Conservation (phyloP, 2,888 invertebrate species). For the Drepanosiphum platanoidis region DNA sequence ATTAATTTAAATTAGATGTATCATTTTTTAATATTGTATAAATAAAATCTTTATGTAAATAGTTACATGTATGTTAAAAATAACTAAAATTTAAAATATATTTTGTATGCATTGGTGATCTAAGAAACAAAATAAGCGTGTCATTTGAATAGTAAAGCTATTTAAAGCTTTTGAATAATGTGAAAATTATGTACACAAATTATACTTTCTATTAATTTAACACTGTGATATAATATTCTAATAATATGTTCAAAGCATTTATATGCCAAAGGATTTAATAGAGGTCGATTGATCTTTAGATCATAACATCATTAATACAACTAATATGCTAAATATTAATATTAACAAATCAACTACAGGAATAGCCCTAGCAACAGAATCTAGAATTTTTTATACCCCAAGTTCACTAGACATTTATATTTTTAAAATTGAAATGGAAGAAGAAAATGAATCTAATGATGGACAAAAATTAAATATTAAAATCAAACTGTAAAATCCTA, state of each 20-base stretch:
- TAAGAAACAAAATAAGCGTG: neutral
- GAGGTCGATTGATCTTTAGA: neutral
- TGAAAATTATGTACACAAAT: neutral
- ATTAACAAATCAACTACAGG: too few species aligned
- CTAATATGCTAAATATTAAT: too few species aligned
- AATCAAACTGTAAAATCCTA: too few species aligned
- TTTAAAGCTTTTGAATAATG: neutral
- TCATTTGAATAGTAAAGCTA: neutral
- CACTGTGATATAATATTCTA: neutral
- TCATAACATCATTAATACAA: neutral
- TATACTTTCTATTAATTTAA: neutral
- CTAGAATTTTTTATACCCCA: too few species aligned
- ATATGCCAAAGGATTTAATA: neutral
- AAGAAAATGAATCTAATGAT: too few species aligned
- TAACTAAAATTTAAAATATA: neutral
- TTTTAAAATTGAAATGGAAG: too few species aligned
- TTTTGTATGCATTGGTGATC: neutral
- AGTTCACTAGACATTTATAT: too few species aligned
- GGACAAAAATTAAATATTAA: too few species aligned
- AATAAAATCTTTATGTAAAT: too few species aligned
- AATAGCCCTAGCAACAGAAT: too few species aligned
- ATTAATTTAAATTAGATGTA: too few species aligned
- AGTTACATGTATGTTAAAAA: neutral
- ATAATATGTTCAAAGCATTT: neutral
- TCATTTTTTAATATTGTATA: too few species aligned